Evolutionary conservation across 2,888 invertebrate species (phyloP).

Genomic region (Ethmia dodecea): DNA sequence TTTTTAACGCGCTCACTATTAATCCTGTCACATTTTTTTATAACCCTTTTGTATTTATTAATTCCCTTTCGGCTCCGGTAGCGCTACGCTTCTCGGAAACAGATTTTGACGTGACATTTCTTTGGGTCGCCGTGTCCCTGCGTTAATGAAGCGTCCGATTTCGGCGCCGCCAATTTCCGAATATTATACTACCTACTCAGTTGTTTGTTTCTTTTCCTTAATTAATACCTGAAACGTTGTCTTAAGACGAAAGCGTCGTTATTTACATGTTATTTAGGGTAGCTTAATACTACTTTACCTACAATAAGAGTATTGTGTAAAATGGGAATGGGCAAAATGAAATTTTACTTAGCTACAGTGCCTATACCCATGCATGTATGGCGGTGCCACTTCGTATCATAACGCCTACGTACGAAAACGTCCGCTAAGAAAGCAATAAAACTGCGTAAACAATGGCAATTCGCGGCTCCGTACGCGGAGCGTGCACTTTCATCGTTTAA

Average conservation of each 20-base stretch:
- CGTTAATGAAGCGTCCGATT: slow-evolving; percentile 73
- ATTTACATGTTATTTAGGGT: no score
- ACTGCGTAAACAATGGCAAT: slow-evolving; percentile 59
- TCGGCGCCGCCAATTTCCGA: slow-evolving; percentile 54
- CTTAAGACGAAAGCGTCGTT: background rate
- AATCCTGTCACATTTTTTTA: slow-evolving; percentile 77
- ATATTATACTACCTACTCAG: slow-evolving; percentile 48
- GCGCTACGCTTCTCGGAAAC: slow-evolving; percentile 72
- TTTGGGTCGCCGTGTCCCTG: slow-evolving; percentile 58
- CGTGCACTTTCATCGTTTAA: slow-evolving; percentile 48
- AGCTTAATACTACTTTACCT: no score
- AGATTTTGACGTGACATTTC: slow-evolving; percentile 72
- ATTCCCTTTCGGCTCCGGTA: slow-evolving; percentile 72
- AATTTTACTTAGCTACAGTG: no score
- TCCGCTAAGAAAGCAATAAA: slow-evolving; percentile 32
- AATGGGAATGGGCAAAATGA: background rate
- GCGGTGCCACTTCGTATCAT: no score
- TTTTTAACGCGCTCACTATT: slow-evolving; percentile 71
- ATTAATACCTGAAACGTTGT: background rate
- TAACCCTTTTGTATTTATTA: slow-evolving; percentile 75
- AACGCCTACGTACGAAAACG: no score
- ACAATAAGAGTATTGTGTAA: background rate
- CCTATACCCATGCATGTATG: no score
- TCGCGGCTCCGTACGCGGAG: slow-evolving; percentile 38
- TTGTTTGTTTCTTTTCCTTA: slow-evolving; percentile 23